Base-by-base conservation (phyloP, 2,797 vertebrate species). In the Naso thynnoides region DNA sequence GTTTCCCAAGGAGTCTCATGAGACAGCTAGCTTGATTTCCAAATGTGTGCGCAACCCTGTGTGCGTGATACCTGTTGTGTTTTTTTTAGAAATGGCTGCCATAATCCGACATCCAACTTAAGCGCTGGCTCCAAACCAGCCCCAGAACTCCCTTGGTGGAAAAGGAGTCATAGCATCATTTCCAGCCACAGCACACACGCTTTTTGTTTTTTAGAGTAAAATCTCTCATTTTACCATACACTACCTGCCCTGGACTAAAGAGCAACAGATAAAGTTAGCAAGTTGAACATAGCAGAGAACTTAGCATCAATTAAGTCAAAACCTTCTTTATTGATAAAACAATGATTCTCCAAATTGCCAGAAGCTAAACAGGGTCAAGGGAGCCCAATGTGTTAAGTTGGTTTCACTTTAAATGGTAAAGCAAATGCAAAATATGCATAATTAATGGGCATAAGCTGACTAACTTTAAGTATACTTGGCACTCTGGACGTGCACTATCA, bases 391-490 rank as follows among this genome's bases (percentile, higher is more conserved):
- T 44, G n/a, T 66, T 67, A 33, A 31, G 50, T 70, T 10, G 26
- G 4, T 71, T 70, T 38, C 52, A 38, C 10, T 69, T 78, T 53
- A 61, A n/a, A 70, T 29, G n/a, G 11, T 47, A 41, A 24, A 63
- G 71, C 33, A 39, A 58, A 79, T 49, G 29, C 26, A 64, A n/a
- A n/a, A 38, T 59, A 13, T 67, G 58, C 55, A 76, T 41, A 62
- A 45, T 74, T 60, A 72, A 70, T 70, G 18, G 24, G 8, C 3
- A 19, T 54, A 41, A 50, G 54, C 44, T 50, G 18, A 38, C 6
- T 29, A 53, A 24, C 44, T 62, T 52, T 24, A 68, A 61, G 58
- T 64, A 52, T 61, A 23, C 44, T 69, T 63, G 58, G 31, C 48
- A 58, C 64, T 44, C 47, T 61, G 63, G 44, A 71, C 55, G 49